Conservation (phyloP, 2,797 vertebrate genomes). For the Mormyrus hasselquistii region DNA sequence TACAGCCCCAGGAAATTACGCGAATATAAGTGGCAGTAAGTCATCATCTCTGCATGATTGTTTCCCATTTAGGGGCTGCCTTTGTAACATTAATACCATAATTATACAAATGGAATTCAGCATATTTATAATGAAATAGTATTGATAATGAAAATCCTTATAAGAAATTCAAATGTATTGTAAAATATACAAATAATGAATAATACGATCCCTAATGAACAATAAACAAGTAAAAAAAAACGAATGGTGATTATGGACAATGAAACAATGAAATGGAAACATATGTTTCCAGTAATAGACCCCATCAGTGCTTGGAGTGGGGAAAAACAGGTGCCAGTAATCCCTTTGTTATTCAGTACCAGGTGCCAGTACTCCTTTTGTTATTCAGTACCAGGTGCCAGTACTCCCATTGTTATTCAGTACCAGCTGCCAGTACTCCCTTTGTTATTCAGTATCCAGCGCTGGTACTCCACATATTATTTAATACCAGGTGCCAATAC, state of each 20-base stretch:
- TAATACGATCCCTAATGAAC: not conserved
- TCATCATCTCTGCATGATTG: constrained; percentile 20
- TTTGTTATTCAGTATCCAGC: not conserved
- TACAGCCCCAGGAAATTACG: constrained; percentile 18
- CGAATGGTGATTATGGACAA: not conserved
- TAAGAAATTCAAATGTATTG: not conserved
- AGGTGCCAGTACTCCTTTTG: not conserved
- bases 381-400: not conserved
- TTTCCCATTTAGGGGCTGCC: constrained; percentile 18
- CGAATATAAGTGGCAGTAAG: constrained; percentile 19
- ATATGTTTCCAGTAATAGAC: not conserved
- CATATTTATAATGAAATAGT: not conserved
- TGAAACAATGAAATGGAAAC: not conserved
- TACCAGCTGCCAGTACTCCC: not conserved
- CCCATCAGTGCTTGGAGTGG: not conserved
- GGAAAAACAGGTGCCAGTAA: not conserved
- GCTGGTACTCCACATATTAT: not conserved
- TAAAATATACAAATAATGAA: constrained; percentile 3
- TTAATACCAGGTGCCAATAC: not conserved
- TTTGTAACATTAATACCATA: constrained; percentile 17
- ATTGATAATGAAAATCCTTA: not conserved
- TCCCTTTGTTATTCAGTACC: not conserved
- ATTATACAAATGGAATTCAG: constrained; percentile 7
- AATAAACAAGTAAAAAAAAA: not conserved
- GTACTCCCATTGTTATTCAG: not conserved